Conservation (phyloP, 2,888 invertebrate genomes). For the Cyaniris semiargus region DNA sequence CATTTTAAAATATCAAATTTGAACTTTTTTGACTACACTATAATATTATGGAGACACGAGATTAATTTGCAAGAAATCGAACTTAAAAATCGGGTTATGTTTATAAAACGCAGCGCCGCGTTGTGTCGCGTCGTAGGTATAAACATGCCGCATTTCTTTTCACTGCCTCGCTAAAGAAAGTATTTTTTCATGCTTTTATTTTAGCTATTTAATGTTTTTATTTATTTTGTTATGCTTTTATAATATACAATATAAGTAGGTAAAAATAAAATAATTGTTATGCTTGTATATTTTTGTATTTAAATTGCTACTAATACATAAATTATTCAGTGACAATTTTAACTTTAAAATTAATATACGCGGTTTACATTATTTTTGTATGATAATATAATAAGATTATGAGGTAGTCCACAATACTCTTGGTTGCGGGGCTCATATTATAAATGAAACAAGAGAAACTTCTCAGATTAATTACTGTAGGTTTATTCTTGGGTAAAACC, state of each 20-base stretch:
- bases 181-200: constrained; percentile 10
- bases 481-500: too few species aligned
- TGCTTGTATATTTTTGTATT: background rate
- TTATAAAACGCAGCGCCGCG: too few species aligned
- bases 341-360: background rate
- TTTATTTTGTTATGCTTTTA: background rate
- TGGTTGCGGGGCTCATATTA: too few species aligned
- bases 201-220: background rate
- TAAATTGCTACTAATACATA: background rate
- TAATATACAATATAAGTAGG: background rate
- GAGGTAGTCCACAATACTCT: too few species aligned
- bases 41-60: too few species aligned
- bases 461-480: too few species aligned
- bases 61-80: too few species aligned
- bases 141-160: background rate
- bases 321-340: background rate
- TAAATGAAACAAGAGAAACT: too few species aligned
- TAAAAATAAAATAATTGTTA: background rate
- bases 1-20: too few species aligned
- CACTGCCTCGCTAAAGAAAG: constrained; percentile 13
- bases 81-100: too few species aligned
- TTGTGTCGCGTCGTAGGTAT: background rate
- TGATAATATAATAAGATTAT: background rate
- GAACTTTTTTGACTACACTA: too few species aligned
- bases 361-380: background rate